Evolutionary conservation across 1,140 invertebrate genomes (phyloP), one percentile per base, ranked within the genome.

Genomic region (Eubasilissa regina): DNA sequence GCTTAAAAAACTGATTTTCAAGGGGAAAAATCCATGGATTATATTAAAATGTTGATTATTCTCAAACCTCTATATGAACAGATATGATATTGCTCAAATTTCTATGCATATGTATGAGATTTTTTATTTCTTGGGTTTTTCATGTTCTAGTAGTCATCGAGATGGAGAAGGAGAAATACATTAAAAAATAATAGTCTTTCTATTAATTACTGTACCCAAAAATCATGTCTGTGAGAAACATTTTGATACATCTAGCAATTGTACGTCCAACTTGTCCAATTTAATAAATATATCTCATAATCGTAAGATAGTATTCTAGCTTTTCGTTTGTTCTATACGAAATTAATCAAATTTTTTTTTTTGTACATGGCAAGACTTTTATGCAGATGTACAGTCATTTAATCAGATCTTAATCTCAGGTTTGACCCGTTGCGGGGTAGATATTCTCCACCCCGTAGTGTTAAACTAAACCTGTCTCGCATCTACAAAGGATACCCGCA

Each of bases 251-350:
- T 78, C 62, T 78, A 53, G 64, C 76, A 72, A 77, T 64, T 78
- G 76, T 72, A 78, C 76, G 76, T 78, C 76, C 76, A 78, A 78
- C 53, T 78, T 78, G 76, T 78, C 76, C 76, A 78, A 70, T 78
- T 53, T 78, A 58, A 78, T 70, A 70, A 66, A 70, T 78, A 78
- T 78, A 78, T 72, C 66, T 70, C 76, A 78, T 78, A 72, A 78
- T 56, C 44, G 45, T 78, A 78, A 78, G 76, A 75, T 56, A 35
- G 25, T 48, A 62, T 25, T 66, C 62, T 77, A 64, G 58, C 58
- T 60, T 64, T 21, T 25, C 47, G 11, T 74, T 56, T 56, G 25
- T 74, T 74, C 35, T 55, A 43, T 43, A 56, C 56, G 19, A 74
- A 68, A 68, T 45, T 12, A 47, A 74, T 74, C 56, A 12, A 25